A percentile compares a stretch with the other conserved stretches of the same genome.
Conservation (phyloP, 1,140 invertebrate genomes). For the Batillaria attramentaria region DNA sequence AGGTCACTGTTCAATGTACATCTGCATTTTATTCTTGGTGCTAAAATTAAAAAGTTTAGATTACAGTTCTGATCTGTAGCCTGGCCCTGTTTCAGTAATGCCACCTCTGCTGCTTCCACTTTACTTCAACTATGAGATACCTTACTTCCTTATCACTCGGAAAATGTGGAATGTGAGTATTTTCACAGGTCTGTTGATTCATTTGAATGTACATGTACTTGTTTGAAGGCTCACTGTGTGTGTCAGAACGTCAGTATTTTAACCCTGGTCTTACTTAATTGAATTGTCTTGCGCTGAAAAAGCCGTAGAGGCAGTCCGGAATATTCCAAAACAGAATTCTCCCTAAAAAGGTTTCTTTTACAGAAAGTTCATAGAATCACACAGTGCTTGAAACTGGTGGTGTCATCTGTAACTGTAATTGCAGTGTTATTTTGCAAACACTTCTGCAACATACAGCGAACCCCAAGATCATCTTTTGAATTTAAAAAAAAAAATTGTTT, state of each 20-base stretch:
- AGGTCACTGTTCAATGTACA: no score
- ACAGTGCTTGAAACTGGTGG: not conserved
- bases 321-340: not conserved
- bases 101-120: constrained; percentile 67
- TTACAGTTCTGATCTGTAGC: no score
- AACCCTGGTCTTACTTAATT: no score
- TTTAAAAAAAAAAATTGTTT: no score
- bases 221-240: not conserved
- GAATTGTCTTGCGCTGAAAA: no score
- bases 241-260: not conserved
- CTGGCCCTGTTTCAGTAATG: constrained; percentile 58
- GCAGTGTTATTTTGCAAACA: not conserved
- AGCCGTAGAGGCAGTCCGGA: no score
- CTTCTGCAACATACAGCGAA: no score
- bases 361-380: not conserved
- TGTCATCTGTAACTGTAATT: no score
- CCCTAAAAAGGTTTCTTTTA: not conserved
- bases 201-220: not conserved
- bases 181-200: not conserved
- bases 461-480: no score
- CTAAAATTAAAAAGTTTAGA: no score
- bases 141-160: constrained; percentile 67
- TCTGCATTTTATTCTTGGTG: no score
- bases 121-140: constrained; percentile 68
- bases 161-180: constrained; percentile 29